These are phyloP conservation scores for Cyclopterus lumpus DNA, from an alignment of 2,797 vertebrate genomes.

Conservation along the genomic window DNA sequence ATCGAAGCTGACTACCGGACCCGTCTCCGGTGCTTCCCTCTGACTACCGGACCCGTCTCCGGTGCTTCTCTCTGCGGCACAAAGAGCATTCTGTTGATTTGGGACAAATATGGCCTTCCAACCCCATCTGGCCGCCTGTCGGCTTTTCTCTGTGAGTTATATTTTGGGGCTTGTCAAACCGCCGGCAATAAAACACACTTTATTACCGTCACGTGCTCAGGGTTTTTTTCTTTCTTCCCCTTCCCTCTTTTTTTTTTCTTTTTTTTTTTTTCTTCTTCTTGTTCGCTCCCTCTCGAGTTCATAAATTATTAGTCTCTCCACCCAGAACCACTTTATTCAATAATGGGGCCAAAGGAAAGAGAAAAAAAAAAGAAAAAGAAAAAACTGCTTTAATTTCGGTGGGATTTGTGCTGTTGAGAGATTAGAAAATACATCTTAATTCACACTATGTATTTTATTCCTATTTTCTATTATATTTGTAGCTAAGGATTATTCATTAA, in stretches of 20 bases:
- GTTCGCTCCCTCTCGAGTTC: slow-evolving; percentile 82
- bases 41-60: not conserved
- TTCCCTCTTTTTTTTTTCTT: slow-evolving; percentile 73
- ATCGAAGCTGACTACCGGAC: not conserved
- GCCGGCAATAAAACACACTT: slow-evolving; percentile 98
- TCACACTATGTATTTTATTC: fast-evolving
- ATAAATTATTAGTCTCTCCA: slow-evolving; percentile 90
- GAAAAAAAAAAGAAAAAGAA: too few relatives aligned
- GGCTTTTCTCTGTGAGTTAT: slow-evolving; percentile 90
- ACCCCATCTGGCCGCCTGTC: slow-evolving; percentile 76
- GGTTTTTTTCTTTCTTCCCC: not conserved
- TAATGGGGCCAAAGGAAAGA: slow-evolving; percentile 70
- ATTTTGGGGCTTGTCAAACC: slow-evolving; percentile 96
- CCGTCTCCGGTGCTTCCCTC: slow-evolving; percentile 29
- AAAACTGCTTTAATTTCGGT: slow-evolving; percentile 40
- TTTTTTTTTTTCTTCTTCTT: slow-evolving; percentile 34
- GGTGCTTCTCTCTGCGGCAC: slow-evolving; percentile 40
- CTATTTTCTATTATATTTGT: not conserved
- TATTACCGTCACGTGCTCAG: slow-evolving; percentile 96
- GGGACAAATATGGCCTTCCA: slow-evolving; percentile 69
- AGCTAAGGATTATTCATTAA: too few relatives aligned
- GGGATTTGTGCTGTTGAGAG: slow-evolving; percentile 12
- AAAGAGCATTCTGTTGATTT: slow-evolving; percentile 74
- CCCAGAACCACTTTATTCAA: slow-evolving; percentile 81
- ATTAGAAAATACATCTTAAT: not conserved